These are phyloP conservation scores for Zophobas atratus DNA, from an alignment of 1,140 invertebrate species.

Conservation along the genomic window DNA sequence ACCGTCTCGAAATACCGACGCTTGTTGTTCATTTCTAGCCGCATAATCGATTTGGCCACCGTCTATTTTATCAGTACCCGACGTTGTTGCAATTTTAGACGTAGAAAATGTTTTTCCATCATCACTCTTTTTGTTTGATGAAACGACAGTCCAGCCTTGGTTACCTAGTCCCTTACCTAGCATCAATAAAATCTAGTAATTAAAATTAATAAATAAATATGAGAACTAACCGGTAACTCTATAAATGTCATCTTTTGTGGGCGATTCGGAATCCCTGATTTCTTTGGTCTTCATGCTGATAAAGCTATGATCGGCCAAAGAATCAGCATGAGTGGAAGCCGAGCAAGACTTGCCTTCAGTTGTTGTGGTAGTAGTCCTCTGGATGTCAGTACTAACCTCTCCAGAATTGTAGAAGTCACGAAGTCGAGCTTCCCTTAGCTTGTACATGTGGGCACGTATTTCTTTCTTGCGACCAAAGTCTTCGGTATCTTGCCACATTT, in stretches of 20 bases:
- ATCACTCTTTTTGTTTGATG: constrained; percentile 67
- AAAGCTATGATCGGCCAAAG: constrained; percentile 81
- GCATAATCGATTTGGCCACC: constrained; percentile 74
- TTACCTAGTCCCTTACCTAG: constrained; percentile 53
- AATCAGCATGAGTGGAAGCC: constrained; percentile 73
- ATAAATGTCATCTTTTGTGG: constrained; percentile 75
- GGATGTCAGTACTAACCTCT: constrained; percentile 68
- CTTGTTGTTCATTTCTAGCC: constrained; percentile 73
- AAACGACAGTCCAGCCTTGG: constrained; percentile 69
- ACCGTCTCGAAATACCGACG: constrained; percentile 73
- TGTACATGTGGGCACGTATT: constrained; percentile 87
- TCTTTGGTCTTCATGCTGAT: constrained; percentile 83
- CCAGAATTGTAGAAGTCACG: constrained; percentile 78
- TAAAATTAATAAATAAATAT: neutral
- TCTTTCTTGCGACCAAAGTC: constrained; percentile 89
- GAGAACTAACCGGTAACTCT: constrained; percentile 63
- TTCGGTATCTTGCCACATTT: constrained; percentile 88
- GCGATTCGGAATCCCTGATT: constrained; percentile 82
- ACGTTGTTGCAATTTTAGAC: constrained; percentile 64
- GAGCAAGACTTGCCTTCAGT: constrained; percentile 60
- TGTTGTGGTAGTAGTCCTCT: constrained; percentile 59
- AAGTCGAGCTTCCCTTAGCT: constrained; percentile 82
- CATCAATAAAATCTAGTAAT: neutral
- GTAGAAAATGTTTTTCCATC: constrained; percentile 68
- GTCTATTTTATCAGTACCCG: constrained; percentile 73